These are phyloP conservation scores for Neoarius graeffei DNA, from an alignment of 2,113 vertebrate species.

Conservation along the genomic window DNA sequence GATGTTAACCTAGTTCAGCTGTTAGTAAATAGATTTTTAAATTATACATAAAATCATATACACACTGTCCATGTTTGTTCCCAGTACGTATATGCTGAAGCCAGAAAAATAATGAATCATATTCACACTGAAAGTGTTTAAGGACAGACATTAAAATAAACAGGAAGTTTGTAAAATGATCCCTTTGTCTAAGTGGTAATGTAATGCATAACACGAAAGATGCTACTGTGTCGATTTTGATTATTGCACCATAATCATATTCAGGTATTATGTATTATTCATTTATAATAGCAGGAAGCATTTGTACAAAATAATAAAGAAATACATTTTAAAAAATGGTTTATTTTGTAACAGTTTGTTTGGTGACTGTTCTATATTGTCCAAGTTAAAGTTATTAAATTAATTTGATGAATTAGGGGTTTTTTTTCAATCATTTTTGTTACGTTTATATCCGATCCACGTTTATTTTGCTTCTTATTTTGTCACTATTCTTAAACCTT, in stretches of 20 bases:
- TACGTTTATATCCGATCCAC: not conserved
- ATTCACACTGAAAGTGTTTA: not conserved
- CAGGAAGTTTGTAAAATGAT: not conserved
- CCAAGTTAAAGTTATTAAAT: not conserved
- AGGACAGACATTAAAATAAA: not conserved
- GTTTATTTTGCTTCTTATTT: not conserved
- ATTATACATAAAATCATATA: not conserved
- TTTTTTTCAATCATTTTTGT: not conserved
- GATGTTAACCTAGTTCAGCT: conserved; percentile 2
- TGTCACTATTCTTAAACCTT: not conserved
- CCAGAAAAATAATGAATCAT: not conserved
- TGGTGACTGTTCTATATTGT: not conserved
- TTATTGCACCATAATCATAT: not conserved
- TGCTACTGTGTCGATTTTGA: not conserved
- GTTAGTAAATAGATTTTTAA: not conserved
- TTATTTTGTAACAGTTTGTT: not conserved
- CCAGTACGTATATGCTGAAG: not conserved
- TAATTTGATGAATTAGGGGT: not conserved
- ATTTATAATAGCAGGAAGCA: not conserved
- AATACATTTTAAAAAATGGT: not conserved
- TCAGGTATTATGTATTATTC: not conserved
- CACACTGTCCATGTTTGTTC: not conserved
- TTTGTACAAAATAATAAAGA: not conserved
- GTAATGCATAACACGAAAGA: not conserved
- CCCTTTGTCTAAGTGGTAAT: not conserved